Percentiles rank a stretch among this genome's conserved stretches.
Conservation (phyloP, 2,888 invertebrate species). For the Orthosia gracilis region DNA sequence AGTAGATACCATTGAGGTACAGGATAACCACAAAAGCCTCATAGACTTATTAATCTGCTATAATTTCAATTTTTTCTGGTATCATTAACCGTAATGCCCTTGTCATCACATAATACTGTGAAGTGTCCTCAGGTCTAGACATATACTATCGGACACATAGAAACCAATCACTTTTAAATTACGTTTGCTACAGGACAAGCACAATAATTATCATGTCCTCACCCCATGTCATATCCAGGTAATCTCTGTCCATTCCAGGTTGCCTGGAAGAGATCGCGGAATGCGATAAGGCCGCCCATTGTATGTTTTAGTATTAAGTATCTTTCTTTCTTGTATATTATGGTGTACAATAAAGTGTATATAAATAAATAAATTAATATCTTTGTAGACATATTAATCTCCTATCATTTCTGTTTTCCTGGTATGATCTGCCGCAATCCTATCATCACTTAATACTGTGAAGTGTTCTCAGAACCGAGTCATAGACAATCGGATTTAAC, state of each 20-base stretch:
- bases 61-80: slow-evolving; percentile 1
- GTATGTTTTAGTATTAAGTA: too few species aligned
- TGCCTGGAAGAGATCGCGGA: too few species aligned
- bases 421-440: background rate
- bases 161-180: too few species aligned
- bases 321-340: too few species aligned
- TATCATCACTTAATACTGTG: background rate
- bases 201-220: too few species aligned
- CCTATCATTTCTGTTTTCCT: slow-evolving; percentile 7
- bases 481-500: slow-evolving; percentile 5
- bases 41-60: background rate
- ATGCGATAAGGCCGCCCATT: too few species aligned
- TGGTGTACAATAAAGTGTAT: too few species aligned
- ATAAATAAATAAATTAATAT: too few species aligned
- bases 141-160: background rate
- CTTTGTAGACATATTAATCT: background rate
- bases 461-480: background rate
- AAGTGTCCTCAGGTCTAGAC: background rate
- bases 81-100: background rate
- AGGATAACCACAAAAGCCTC: background rate
- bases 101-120: background rate
- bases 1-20: too few species aligned
- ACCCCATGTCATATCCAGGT: too few species aligned
- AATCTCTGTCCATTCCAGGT: too few species aligned
- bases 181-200: background rate